Evolutionary conservation across 2,113 vertebrate genomes (phyloP).

Genomic region (Pandion haliaetus): DNA sequence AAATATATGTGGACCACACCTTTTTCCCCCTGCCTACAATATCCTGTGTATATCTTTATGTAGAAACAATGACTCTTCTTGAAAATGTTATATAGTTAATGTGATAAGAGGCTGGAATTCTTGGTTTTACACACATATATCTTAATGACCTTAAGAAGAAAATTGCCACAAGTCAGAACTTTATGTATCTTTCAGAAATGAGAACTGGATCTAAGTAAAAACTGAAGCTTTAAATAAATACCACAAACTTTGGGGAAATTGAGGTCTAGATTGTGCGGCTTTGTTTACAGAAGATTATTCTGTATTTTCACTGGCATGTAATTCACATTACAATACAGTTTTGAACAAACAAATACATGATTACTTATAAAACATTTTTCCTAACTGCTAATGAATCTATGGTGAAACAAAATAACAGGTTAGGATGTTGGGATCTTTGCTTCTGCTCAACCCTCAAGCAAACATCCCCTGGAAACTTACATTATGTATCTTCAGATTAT

Average conservation of each 20-base stretch:
- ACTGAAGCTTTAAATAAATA: conserved; percentile 28
- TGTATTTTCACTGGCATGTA: not conserved
- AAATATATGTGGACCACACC: not conserved
- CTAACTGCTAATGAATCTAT: not conserved
- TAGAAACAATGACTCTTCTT: not conserved
- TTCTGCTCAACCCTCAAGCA: not conserved
- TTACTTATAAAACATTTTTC: not conserved
- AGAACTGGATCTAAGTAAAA: conserved; percentile 23
- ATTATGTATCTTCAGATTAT: not conserved
- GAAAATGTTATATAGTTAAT: not conserved
- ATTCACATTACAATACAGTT: not conserved
- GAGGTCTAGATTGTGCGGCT: not conserved
- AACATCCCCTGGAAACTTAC: not conserved
- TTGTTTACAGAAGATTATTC: not conserved
- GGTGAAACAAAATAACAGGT: not conserved
- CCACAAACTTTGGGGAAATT: not conserved
- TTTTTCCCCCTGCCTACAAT: not conserved
- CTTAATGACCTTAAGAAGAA: not conserved
- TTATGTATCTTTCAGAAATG: not conserved
- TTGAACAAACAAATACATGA: not conserved
- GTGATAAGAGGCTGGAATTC: not conserved
- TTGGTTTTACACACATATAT: not conserved
- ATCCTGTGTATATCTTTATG: not conserved
- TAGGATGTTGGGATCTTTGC: not conserved
- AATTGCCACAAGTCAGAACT: not conserved